These are phyloP conservation scores for Ceratoteleas bidentatus DNA, from an alignment of 1,140 invertebrate species.

Conservation along the genomic window DNA sequence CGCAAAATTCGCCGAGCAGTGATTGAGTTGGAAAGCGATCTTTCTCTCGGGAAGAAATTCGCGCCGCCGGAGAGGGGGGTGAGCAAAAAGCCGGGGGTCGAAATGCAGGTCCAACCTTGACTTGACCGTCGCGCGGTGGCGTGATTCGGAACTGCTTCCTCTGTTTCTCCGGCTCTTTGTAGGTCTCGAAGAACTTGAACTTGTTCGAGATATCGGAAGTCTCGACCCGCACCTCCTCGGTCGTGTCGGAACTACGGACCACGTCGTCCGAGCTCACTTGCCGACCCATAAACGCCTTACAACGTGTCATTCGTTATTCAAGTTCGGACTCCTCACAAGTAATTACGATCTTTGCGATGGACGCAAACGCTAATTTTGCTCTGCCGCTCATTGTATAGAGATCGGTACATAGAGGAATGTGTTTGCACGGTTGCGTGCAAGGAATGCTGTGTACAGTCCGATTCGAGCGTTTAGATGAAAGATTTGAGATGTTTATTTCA, in stretches of 20 bases:
- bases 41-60: neutral
- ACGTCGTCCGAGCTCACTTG: slow-evolving; percentile 85
- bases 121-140: slow-evolving; percentile 88
- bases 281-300: slow-evolving; percentile 81
- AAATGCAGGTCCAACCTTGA: slow-evolving; percentile 81
- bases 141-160: slow-evolving; percentile 91
- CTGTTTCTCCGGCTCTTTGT: slow-evolving; percentile 86
- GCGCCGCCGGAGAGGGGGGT: neutral
- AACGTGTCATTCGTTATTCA: slow-evolving; percentile 25
- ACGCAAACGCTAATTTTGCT: neutral
- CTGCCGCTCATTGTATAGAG: too few relatives aligned
- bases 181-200: slow-evolving; percentile 96
- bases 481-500: too few relatives aligned
- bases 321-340: neutral
- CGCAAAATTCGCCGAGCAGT: neutral
- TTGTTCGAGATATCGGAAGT: slow-evolving; percentile 91
- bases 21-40: neutral
- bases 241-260: slow-evolving; percentile 86
- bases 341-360: neutral
- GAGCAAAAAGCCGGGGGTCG: slow-evolving; percentile 13
- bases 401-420: too few relatives aligned
- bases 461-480: too few relatives aligned
- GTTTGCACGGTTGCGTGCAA: too few relatives aligned
- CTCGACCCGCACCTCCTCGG: slow-evolving; percentile 89
- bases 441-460: too few relatives aligned